A percentile compares a stretch with the other conserved stretches of the same genome.
Conservation (phyloP, 2,888 invertebrate species). For the Lottia gigantea region DNA sequence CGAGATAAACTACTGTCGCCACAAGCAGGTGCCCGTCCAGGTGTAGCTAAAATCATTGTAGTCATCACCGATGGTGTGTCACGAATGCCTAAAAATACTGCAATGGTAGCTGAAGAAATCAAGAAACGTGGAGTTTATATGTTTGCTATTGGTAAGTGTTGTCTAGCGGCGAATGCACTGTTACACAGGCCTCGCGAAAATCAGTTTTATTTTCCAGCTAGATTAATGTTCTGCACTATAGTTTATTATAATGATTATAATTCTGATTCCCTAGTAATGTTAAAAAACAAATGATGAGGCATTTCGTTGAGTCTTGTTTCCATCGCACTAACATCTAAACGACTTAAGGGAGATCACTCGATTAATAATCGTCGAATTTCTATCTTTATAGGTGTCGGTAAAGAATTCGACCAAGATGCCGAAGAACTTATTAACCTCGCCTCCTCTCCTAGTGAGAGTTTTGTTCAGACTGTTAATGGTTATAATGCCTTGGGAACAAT, state of each 20-base stretch:
- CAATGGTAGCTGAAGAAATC: conserved; percentile 29
- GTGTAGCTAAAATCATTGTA: conserved; percentile 38
- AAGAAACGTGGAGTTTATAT: conserved; percentile 23
- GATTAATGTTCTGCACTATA: no score
- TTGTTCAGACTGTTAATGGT: conserved; percentile 31
- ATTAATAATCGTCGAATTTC: not conserved
- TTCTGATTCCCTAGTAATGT: no score
- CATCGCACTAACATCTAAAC: no score
- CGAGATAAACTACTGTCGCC: conserved; percentile 29
- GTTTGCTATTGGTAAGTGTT: conserved; percentile 22
- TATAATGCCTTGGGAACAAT: conserved; percentile 33
- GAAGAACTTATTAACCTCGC: conserved; percentile 35
- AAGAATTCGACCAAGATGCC: conserved; percentile 17
- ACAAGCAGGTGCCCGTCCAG: conserved; percentile 20
- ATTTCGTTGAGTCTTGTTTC: no score
- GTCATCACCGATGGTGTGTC: conserved; percentile 46
- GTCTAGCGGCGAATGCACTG: no score
- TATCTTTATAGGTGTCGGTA: conserved; percentile 8
- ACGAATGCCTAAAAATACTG: conserved; percentile 25
- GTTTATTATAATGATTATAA: no score
- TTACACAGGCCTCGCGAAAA: no score
- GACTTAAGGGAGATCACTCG: no score
- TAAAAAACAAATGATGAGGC: no score
- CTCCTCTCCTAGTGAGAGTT: conserved; percentile 24
- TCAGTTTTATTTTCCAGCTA: no score